Evolutionary conservation across 2,113 vertebrate genomes (phyloP).

Genomic region (Camelus bactrianus): DNA sequence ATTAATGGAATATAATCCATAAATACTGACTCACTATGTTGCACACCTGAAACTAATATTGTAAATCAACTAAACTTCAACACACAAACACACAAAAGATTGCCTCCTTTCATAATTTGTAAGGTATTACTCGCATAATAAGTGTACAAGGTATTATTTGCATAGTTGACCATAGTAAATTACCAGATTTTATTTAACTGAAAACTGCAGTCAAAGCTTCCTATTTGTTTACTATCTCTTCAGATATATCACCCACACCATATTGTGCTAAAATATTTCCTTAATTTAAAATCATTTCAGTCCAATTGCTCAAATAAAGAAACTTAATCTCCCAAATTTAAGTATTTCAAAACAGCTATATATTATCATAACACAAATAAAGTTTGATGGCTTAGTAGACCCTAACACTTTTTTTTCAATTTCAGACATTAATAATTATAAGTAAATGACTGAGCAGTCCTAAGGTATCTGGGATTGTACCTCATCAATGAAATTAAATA

Average conservation of each 20-base stretch:
- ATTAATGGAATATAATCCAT: neutral
- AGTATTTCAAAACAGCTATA: constrained; percentile 41
- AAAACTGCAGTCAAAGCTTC: constrained; percentile 12
- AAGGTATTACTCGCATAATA: neutral
- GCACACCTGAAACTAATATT: neutral
- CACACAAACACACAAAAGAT: neutral
- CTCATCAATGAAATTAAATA: constrained; percentile 15
- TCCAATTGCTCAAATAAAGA: neutral
- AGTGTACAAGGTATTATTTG: constrained; percentile 10
- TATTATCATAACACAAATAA: neutral
- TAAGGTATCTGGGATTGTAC: neutral
- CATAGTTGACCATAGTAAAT: neutral
- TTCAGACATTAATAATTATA: neutral
- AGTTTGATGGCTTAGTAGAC: neutral
- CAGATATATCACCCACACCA: neutral
- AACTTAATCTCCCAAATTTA: neutral
- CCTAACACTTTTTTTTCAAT: constrained; percentile 27
- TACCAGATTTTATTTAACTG: constrained; percentile 43
- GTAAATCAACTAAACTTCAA: neutral
- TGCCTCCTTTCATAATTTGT: constrained; percentile 33
- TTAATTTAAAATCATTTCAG: constrained; percentile 39
- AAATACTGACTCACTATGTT: neutral
- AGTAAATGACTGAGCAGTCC: accelerated
- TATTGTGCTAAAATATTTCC: constrained; percentile 13
- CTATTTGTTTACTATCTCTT: neutral